Base-by-base conservation (phyloP, 2,797 vertebrate genomes). In the Periophthalmus magnuspinnatus region DNA sequence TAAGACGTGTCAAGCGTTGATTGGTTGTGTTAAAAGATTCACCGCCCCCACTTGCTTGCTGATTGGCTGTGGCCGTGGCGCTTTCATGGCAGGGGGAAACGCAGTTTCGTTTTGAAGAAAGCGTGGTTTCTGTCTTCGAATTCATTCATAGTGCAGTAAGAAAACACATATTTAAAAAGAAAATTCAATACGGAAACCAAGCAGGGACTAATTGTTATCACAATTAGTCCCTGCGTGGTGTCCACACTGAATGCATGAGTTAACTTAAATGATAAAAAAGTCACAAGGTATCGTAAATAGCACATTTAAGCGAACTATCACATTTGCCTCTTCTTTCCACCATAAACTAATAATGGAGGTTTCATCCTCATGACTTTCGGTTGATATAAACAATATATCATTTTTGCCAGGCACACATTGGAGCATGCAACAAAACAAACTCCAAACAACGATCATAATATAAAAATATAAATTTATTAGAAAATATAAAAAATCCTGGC, bases 391-490 rank as follows among this genome's bases (percentile, higher is more conserved):
- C 41, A 45, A 45, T 4, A 55, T 55, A 22, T 21, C 52, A 4
- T 22, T 19, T 50, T 50, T 10, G 8, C 52, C 24, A 57, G 17
- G 24, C 45, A 38, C 0, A 0, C 57, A 5, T n/a, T 60, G 50
- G n/a, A 4, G 59, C 57, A 68, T 60, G 52, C 47, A 76, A 58
- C 21, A 62, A 67, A 52, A 68, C 8, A 87, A 81, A 68, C 67
- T 82, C 79, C 47, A 38, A 81, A 81, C 80, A 77, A 82, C 67
- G 48, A 48, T 69, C 45, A 80, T 81, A 57, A 76, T 83, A 84
- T 87, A 86, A 82, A 45, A 82, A 88, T 76, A 81, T 48, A 67
- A 1, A 88, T 90, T 91, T 91, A 91, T 91, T 91, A 45, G 69
- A 38, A 74, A 48, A 74, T 59, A 75, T 76, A 70, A 72, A 82